phyloP scores from a whole-genome alignment of 2,113 vertebrate genomes.

The Pagrus major region DNA sequence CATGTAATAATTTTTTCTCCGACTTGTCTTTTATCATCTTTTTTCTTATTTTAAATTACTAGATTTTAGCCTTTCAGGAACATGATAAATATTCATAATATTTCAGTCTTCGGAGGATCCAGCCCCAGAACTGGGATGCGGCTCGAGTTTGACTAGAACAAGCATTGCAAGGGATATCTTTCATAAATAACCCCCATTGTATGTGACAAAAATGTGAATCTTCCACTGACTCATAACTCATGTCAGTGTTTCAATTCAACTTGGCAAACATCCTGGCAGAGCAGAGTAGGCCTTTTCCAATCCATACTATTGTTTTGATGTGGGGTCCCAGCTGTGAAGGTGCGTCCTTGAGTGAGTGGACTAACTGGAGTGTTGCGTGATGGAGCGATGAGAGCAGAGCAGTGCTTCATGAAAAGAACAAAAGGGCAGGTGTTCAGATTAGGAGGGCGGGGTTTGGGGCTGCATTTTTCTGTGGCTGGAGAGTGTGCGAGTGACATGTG shows the following conservation, averaged over 20 bases:
- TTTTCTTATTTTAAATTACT: not conserved
- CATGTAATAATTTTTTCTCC: not conserved
- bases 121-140: not conserved
- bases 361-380: constrained; percentile 9
- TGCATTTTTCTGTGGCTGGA: constrained; percentile 18
- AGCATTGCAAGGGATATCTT: not conserved
- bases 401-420: constrained; percentile 52
- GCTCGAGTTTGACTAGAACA: not conserved
- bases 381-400: constrained; percentile 34
- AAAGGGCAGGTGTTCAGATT: constrained; percentile 57
- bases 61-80: not conserved
- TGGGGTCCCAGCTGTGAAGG: constrained; percentile 1
- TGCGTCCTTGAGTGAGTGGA: constrained; percentile 19
- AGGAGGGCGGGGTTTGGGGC: not conserved
- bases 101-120: not conserved
- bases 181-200: not conserved
- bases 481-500: constrained; percentile 50
- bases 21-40: no score
- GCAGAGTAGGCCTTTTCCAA: not conserved
- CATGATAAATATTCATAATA: not conserved
- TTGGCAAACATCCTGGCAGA: not conserved
- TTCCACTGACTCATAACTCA: not conserved
- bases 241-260: not conserved
- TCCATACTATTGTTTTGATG: not conserved
- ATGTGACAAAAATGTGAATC: not conserved